A percentile compares a stretch with the other conserved stretches of the same genome.
These are phyloP conservation scores for Acrossocheilus wenchowensis DNA, from an alignment of 2,797 vertebrate species.

Conservation along the genomic window DNA sequence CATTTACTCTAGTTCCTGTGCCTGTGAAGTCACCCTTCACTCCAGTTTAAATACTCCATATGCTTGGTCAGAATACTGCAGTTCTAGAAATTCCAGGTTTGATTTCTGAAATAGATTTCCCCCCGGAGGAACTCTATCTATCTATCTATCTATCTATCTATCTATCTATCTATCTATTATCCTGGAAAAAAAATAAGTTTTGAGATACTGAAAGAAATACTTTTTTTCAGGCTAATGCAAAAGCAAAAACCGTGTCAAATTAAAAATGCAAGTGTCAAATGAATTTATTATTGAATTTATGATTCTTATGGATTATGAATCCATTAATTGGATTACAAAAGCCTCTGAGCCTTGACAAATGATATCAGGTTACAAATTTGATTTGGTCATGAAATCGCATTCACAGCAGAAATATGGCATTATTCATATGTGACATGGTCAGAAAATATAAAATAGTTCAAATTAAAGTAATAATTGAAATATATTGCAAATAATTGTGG, in stretches of 20 bases:
- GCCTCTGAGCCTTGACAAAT: neutral
- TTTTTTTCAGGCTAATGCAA: no score
- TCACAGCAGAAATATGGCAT: neutral
- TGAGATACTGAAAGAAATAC: no score
- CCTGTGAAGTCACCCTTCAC: conserved; percentile 13
- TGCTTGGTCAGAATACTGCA: neutral
- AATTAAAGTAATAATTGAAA: neutral
- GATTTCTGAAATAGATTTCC: no score
- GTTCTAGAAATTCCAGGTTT: neutral
- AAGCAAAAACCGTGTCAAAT: neutral
- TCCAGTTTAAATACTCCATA: neutral
- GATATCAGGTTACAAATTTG: conserved; percentile 2
- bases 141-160: no score
- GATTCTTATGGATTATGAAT: neutral
- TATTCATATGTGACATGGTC: neutral
- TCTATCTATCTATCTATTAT: no score
- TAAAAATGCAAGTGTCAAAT: neutral
- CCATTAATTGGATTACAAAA: conserved; percentile 4
- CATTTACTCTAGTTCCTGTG: neutral
- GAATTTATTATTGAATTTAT: neutral
- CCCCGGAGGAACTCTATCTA: no score
- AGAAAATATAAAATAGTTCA: neutral
- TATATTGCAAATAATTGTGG: neutral
- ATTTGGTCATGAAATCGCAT: neutral
- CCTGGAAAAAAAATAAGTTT: no score